Percentiles rank a stretch among this genome's conserved stretches.
Evolutionary conservation across 1,140 invertebrate species (phyloP).

Genomic region (Phymastichus coffea): DNA sequence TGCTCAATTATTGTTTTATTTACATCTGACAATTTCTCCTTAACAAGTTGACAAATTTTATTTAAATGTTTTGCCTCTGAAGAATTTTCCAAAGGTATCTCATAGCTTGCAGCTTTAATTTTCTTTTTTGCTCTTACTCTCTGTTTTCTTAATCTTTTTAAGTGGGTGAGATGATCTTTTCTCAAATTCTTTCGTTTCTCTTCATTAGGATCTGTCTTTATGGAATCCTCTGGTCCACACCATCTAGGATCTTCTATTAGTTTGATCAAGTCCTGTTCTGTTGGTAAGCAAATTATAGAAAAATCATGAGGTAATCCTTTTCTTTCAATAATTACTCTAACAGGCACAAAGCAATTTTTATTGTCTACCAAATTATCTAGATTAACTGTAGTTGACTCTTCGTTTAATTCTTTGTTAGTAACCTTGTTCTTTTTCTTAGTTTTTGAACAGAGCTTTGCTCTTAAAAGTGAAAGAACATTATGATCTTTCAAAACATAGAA

Average conservation of each 20-base stretch:
- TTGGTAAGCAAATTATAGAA: constrained; percentile 68
- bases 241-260: constrained; percentile 49
- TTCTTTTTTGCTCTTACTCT: constrained; percentile 41
- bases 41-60: constrained; percentile 23
- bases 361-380: constrained; percentile 21
- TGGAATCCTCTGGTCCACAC: constrained; percentile 58
- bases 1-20: constrained; percentile 47
- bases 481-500: constrained; percentile 63
- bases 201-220: constrained; percentile 62
- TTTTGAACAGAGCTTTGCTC: constrained; percentile 36
- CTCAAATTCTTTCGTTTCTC: constrained; percentile 59
- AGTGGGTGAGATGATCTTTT: constrained; percentile 58
- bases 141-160: constrained; percentile 63
- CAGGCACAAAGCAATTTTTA: constrained; percentile 57
- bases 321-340: constrained; percentile 54
- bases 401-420: not conserved
- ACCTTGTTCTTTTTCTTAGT: constrained; percentile 4
- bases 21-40: constrained; percentile 13
- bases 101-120: constrained; percentile 20
- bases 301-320: constrained; percentile 58
- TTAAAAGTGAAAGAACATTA: constrained; percentile 50
- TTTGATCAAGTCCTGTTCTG: constrained; percentile 56
- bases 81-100: constrained; percentile 6
- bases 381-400: not conserved
- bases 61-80: constrained; percentile 3